These are phyloP conservation scores for Enteromius anoplus DNA, from an alignment of 2,797 vertebrate species.

Conservation along the genomic window DNA sequence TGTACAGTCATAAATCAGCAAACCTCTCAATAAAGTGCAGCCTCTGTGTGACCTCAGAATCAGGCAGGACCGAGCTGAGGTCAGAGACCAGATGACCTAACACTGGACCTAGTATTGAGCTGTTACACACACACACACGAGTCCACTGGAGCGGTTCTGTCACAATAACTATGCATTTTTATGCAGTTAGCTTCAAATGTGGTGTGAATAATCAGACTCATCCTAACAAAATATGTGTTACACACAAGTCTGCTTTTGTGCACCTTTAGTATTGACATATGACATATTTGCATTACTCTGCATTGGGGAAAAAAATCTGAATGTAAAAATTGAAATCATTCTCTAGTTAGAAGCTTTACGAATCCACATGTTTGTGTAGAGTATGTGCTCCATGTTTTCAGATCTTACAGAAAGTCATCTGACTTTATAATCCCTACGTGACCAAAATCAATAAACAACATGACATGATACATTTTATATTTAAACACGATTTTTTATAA, in stretches of 20 bases:
- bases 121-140: neutral
- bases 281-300: neutral
- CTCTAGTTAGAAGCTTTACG: neutral
- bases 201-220: neutral
- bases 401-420: too few species aligned
- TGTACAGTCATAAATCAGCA: neutral
- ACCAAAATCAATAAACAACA: too few species aligned
- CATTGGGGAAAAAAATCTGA: neutral
- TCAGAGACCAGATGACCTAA: neutral
- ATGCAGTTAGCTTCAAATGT: neutral
- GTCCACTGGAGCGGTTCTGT: neutral
- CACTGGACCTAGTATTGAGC: neutral
- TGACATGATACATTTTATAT: too few species aligned
- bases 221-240: neutral
- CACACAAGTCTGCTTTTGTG: neutral
- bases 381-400: neutral
- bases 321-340: neutral
- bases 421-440: too few species aligned
- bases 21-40: neutral
- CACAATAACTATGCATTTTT: neutral
- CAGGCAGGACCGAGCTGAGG: neutral
- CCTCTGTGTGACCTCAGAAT: conserved; percentile 1
- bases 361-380: neutral
- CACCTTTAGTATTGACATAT: neutral
- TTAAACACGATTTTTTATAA: too few species aligned